phyloP scores from a whole-genome alignment of 2,113 vertebrate species.

The Chaenocephalus aceratus region DNA sequence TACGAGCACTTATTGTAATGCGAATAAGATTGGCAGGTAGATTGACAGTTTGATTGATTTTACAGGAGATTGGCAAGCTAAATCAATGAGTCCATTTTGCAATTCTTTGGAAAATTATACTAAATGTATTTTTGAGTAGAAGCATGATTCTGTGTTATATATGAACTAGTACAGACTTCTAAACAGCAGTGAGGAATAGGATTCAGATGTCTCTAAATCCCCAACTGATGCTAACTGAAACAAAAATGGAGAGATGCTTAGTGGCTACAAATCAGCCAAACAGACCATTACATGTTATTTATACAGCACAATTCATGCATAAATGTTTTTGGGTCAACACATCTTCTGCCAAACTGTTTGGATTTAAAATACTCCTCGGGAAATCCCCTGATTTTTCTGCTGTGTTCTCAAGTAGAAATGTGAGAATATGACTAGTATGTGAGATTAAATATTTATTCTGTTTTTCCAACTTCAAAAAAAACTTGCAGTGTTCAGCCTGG shows the following conservation, averaged over 20 bases:
- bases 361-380: constrained; percentile 17
- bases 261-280: constrained; percentile 7
- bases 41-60: constrained; percentile 50
- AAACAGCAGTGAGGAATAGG: background rate
- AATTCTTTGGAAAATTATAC: constrained; percentile 42
- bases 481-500: constrained; percentile 31
- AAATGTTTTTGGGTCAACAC: background rate
- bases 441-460: constrained; percentile 73
- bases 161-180: background rate
- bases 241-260: background rate
- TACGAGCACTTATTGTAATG: constrained; percentile 50
- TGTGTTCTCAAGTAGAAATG: constrained; percentile 21
- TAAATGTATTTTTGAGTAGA: constrained; percentile 19
- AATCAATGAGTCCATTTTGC: constrained; percentile 54
- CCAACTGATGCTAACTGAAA: background rate
- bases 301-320: constrained; percentile 1
- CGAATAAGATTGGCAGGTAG: constrained; percentile 45
- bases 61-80: constrained; percentile 13
- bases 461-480: constrained; percentile 58
- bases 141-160: background rate
- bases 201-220: background rate
- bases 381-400: background rate
- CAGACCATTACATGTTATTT: background rate
- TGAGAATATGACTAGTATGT: constrained; percentile 27
- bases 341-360: constrained; percentile 12